Percentiles rank a stretch among this genome's conserved stretches.
Evolutionary conservation across 2,888 invertebrate species (phyloP).

Genomic region (Synanthedon myopaeformis): DNA sequence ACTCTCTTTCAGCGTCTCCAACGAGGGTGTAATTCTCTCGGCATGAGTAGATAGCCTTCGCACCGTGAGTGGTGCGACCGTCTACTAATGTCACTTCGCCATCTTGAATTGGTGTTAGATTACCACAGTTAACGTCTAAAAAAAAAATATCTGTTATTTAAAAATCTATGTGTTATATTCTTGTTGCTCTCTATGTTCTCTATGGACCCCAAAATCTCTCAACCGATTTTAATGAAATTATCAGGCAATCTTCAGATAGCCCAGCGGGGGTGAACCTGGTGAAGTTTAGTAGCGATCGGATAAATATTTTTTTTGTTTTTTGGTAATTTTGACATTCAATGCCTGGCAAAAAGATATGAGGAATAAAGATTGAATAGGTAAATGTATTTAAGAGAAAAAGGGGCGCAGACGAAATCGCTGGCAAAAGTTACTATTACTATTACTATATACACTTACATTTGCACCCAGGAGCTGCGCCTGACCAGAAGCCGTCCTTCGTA

Average conservation of each 20-base stretch:
- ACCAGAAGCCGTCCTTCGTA: constrained; percentile 84
- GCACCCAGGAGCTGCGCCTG: constrained; percentile 82
- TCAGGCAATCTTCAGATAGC: too few species aligned
- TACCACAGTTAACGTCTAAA: constrained; percentile 85
- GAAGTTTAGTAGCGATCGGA: too few species aligned
- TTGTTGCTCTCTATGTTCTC: too few species aligned
- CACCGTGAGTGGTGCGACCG: constrained; percentile 82
- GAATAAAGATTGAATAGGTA: too few species aligned
- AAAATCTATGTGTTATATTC: too few species aligned
- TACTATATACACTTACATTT: constrained; percentile 75
- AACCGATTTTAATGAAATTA: too few species aligned
- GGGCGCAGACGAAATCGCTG: not conserved
- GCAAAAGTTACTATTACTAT: too few species aligned
- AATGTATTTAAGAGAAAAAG: not conserved
- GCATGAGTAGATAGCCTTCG: constrained; percentile 81
- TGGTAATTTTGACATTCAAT: too few species aligned
- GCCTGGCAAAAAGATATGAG: too few species aligned
- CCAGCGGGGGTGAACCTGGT: too few species aligned
- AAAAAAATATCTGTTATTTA: not conserved
- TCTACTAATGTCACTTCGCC: constrained; percentile 77
- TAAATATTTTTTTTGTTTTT: too few species aligned
- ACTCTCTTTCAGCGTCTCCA: constrained; percentile 78
- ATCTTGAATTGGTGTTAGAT: constrained; percentile 76
- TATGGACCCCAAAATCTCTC: too few species aligned
- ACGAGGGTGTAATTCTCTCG: constrained; percentile 87